Base-by-base conservation (phyloP, 2,797 vertebrate genomes). In the Rhinatrema bivittatum region DNA sequence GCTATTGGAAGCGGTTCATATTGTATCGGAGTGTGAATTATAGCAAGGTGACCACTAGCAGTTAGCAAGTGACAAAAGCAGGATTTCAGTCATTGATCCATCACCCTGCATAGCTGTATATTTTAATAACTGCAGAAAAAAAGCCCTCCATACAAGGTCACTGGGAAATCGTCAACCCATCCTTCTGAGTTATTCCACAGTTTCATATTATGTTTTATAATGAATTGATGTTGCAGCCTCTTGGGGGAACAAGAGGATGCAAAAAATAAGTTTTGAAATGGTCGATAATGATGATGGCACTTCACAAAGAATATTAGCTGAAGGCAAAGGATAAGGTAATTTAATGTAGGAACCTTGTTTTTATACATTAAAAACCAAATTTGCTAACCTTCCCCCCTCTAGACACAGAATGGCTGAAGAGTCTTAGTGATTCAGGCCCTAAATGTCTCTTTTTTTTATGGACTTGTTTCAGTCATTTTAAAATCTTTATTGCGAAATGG, bases 61-160 rank as follows among this genome's bases (percentile, higher is more conserved):
- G 34, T 3, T 36, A 19, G 12, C 14, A 42, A 25, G 14, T 38
- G 26, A 19, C 43, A 36, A n/a, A 36, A 65, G 50, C 52, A 74
- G 71, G 79, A 70, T 72, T 73, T 60, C 54, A 48, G 42, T 55
- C 60, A 78, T 58, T 18, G 40, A 72, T 76, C 52, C n/a, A n/a
- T n/a, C n/a, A n/a, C n/a, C n/a, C 36, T 65, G 36, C 53, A 25
- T 30, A 53, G 22, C 14, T 40, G 46, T 52, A 60, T 64, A 67
- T 77, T 76, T 83, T 77, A 77, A 51, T 60, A 62, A 64, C 38
- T 52, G 44, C 25, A 52, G 1, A 9, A 30, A 40, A 48, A 23
- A 25, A 0, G 1, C 8, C 14, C n/a, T n/a, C 22, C 2, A 17
- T 36, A 15, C 28, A 53, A 56, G 32, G 43, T 62, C 35, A 38